Percentiles rank a stretch among this genome's conserved stretches.
Evolutionary conservation across 1,140 invertebrate genomes (phyloP).

Genomic region (Rhopalosiphum maidis): DNA sequence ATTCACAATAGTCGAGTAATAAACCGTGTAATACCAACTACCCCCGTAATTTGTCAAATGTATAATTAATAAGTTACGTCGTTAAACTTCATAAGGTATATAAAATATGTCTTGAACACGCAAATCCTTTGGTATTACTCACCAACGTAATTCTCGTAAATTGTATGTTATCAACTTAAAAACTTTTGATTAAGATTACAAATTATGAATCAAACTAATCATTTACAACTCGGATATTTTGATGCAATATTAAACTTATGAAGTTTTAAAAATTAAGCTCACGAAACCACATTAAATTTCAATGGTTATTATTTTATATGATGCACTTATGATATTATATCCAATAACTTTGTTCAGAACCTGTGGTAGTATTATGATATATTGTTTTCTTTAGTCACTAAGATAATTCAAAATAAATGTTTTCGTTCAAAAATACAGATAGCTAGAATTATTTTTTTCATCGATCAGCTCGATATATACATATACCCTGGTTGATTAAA

Average conservation of each 20-base stretch:
- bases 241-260: background rate
- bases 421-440: background rate
- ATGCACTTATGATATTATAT: background rate
- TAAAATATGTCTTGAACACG: background rate
- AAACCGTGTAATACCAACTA: background rate
- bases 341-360: background rate
- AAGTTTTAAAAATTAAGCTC: background rate
- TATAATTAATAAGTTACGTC: background rate
- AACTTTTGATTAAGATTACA: background rate
- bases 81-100: background rate
- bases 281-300: background rate
- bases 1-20: background rate
- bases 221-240: background rate
- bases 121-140: conserved; percentile 20
- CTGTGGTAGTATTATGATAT: background rate
- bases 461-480: background rate
- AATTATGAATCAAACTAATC: background rate
- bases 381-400: background rate
- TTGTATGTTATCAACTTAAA: conserved; percentile 29
- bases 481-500: no score
- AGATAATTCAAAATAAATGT: background rate
- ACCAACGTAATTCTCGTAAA: background rate
- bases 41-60: background rate
- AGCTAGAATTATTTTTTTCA: background rate
- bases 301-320: background rate